A percentile compares a stretch with the other conserved stretches of the same genome.
Evolutionary conservation across 2,113 vertebrate genomes (phyloP).

Genomic region (Morone chrysops): DNA sequence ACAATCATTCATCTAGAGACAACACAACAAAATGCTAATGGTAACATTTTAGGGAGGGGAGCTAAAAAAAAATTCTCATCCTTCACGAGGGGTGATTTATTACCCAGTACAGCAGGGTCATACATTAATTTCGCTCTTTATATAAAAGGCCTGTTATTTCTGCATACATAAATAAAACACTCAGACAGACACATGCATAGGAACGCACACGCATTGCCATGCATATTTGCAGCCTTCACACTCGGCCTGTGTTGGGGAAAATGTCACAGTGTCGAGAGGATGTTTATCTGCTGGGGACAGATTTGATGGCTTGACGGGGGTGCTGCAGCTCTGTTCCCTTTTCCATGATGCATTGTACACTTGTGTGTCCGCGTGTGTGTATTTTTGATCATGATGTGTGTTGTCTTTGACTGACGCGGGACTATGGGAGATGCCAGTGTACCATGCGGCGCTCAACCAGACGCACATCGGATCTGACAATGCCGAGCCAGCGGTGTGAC

Average conservation of each 20-base stretch:
- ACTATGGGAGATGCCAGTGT: conserved; percentile 70
- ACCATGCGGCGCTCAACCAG: conserved; percentile 55
- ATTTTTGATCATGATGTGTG: conserved; percentile 69
- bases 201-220: not conserved
- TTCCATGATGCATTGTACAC: conserved; percentile 32
- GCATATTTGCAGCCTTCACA: conserved; percentile 53
- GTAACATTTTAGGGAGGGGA: conserved; percentile 77
- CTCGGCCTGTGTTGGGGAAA: conserved; percentile 62
- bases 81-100: conserved; percentile 80
- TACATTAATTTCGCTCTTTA: conserved; percentile 81
- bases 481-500: conserved; percentile 76
- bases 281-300: conserved; percentile 82
- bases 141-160: conserved; percentile 80
- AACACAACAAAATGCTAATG: conserved; percentile 82
- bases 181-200: conserved; percentile 32
- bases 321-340: conserved; percentile 38
- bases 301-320: conserved; percentile 80
- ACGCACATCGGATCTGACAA: conserved; percentile 80
- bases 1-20: conserved; percentile 73
- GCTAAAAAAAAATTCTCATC: conserved; percentile 47
- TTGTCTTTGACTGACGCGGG: conserved; percentile 77
- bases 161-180: conserved; percentile 82
- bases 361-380: conserved; percentile 3
- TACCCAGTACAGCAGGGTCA: conserved; percentile 77
- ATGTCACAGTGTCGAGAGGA: conserved; percentile 79